A percentile compares a stretch with the other conserved stretches of the same genome.
These are phyloP conservation scores for Onychostruthus taczanowskii DNA, from an alignment of 2,113 vertebrate species.

Conservation along the genomic window DNA sequence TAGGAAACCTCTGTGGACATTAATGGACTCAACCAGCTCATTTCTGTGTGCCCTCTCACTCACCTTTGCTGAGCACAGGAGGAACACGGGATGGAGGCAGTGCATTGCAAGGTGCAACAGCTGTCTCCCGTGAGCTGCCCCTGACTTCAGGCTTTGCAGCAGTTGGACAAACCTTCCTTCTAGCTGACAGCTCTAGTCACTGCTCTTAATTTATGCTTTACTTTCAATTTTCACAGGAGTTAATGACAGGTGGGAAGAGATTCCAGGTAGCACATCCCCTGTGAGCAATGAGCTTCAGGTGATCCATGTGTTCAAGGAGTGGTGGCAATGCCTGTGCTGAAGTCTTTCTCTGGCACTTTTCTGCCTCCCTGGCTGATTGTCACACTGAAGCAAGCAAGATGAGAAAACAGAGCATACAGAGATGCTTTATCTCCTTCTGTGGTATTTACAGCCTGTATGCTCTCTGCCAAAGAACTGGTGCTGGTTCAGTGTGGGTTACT, in stretches of 20 bases:
- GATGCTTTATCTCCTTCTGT: not conserved
- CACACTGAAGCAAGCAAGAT: not conserved
- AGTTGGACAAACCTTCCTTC: not conserved
- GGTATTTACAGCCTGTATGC: not conserved
- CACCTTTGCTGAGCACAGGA: not conserved
- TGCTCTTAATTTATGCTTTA: not conserved
- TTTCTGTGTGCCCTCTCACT: not conserved
- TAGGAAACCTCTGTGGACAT: not conserved
- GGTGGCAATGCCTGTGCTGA: not conserved
- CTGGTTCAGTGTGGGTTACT: not conserved
- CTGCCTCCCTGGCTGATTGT: not conserved
- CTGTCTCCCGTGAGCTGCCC: not conserved
- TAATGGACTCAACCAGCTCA: not conserved
- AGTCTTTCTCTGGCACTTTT: not conserved
- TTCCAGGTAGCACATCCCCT: not conserved
- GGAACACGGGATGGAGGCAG: rapidly evolving
- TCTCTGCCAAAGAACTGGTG: not conserved
- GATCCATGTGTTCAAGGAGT: not conserved
- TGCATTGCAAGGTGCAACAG: not conserved
- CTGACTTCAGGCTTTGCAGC: not conserved
- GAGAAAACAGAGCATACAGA: not conserved
- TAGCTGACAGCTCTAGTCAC: not conserved
- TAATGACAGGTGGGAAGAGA: not conserved
- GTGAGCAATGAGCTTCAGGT: not conserved
- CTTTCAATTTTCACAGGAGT: not conserved